Percentiles rank a stretch among this genome's conserved stretches.
phyloP scores from a whole-genome alignment of 2,113 vertebrate genomes.

The Brachypodius melanocephalos region DNA sequence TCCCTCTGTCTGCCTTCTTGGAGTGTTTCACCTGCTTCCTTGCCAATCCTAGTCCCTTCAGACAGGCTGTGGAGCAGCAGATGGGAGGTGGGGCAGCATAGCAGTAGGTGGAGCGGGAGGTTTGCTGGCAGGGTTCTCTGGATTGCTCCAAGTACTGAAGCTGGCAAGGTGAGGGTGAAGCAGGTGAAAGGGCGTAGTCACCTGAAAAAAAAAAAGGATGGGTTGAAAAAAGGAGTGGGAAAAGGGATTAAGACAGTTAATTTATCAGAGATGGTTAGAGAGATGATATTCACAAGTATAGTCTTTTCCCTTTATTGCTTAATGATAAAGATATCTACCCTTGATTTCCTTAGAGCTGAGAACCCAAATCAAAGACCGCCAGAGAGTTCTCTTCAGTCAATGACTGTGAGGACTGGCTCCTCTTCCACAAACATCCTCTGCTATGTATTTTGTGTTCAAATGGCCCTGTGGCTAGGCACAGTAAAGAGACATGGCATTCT shows the following conservation, averaged over 20 bases:
- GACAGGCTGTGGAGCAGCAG: neutral
- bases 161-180: slow-evolving; percentile 33
- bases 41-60: neutral
- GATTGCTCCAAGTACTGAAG: neutral
- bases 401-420: neutral
- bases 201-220: neutral
- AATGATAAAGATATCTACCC: neutral
- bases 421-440: neutral
- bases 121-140: neutral
- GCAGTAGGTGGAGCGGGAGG: neutral
- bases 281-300: neutral
- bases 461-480: neutral
- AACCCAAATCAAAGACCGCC: neutral
- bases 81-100: neutral
- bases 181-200: slow-evolving; percentile 54
- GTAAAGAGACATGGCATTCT: neutral
- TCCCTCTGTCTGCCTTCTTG: neutral
- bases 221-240: slow-evolving; percentile 36
- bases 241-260: slow-evolving; percentile 7
- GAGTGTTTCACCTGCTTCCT: neutral
- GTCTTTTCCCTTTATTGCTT: slow-evolving; percentile 30
- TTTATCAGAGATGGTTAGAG: slow-evolving; percentile 26
- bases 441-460: neutral
- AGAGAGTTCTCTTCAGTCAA: neutral
- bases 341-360: slow-evolving; percentile 13